Percentiles rank a stretch among this genome's conserved stretches.
Conservation (phyloP, 1,140 invertebrate genomes). For the Cyclargus thomasi region DNA sequence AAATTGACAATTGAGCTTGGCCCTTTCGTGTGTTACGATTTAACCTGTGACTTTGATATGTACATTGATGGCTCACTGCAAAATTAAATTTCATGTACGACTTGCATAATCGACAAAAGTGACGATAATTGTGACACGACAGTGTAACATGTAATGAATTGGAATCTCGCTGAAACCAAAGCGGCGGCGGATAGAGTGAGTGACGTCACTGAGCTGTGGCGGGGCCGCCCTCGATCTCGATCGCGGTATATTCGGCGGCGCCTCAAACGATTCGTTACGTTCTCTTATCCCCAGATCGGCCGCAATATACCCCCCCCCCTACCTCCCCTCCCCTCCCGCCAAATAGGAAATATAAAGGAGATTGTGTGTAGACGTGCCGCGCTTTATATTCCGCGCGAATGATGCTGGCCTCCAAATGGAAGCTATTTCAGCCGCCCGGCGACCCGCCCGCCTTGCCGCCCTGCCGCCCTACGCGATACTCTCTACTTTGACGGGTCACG, state of each 20-base stretch:
- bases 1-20: too few relatives aligned
- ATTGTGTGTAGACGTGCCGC: constrained; percentile 2
- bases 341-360: not conserved
- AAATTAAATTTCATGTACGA: too few relatives aligned
- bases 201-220: not conserved
- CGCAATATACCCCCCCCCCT: not conserved
- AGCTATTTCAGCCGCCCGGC: not conserved
- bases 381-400: not conserved
- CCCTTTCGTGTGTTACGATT: too few relatives aligned
- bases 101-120: too few relatives aligned
- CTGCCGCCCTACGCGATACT: too few relatives aligned
- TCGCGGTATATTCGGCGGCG: not conserved
- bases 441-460: not conserved
- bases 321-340: too few relatives aligned
- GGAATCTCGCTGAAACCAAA: not conserved
- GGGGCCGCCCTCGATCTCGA: not conserved
- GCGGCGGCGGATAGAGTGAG: too few relatives aligned
- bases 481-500: too few relatives aligned
- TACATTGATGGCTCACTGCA: too few relatives aligned
- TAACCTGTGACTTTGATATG: too few relatives aligned
- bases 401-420: not conserved
- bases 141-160: too few relatives aligned
- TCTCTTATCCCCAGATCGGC: not conserved
- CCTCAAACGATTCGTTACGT: not conserved
- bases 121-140: too few relatives aligned